phyloP scores from a whole-genome alignment of 2,113 vertebrate genomes.

The Mus spicilegus region DNA sequence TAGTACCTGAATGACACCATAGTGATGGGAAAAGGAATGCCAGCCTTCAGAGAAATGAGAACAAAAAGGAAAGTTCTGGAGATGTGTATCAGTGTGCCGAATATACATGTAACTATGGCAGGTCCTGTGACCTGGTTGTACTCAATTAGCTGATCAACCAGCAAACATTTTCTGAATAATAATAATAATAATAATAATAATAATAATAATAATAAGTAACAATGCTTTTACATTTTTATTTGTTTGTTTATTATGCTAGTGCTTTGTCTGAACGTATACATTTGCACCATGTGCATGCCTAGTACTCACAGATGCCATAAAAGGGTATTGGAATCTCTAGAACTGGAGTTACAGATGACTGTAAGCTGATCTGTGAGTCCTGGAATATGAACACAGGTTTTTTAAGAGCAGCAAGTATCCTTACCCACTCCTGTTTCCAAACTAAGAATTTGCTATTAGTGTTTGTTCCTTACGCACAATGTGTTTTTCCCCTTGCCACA shows the following conservation, averaged over 20 bases:
- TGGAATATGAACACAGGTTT: not conserved
- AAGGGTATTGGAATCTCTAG: not conserved
- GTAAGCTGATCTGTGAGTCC: not conserved
- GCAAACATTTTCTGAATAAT: not conserved
- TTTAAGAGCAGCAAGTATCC: not conserved
- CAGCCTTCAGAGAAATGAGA: not conserved
- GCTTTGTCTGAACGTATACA: not conserved
- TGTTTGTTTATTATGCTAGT: not conserved
- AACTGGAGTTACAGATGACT: not conserved
- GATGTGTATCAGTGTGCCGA: not conserved
- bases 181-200: too few relatives aligned
- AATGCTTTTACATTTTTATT: not conserved
- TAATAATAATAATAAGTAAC: not conserved
- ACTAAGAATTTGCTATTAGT: not conserved
- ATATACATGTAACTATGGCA: fast-evolving
- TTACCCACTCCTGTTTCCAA: not conserved
- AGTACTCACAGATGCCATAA: not conserved
- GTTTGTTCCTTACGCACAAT: not conserved
- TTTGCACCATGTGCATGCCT: not conserved
- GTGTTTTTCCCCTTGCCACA: not conserved
- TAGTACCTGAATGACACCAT: not conserved
- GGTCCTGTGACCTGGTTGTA: not conserved
- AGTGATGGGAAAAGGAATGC: not conserved
- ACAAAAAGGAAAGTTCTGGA: slow-evolving; percentile 68
- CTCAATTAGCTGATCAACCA: not conserved